phyloP scores from a whole-genome alignment of 1,140 invertebrate genomes.

The Rhizoglyphus robini region DNA sequence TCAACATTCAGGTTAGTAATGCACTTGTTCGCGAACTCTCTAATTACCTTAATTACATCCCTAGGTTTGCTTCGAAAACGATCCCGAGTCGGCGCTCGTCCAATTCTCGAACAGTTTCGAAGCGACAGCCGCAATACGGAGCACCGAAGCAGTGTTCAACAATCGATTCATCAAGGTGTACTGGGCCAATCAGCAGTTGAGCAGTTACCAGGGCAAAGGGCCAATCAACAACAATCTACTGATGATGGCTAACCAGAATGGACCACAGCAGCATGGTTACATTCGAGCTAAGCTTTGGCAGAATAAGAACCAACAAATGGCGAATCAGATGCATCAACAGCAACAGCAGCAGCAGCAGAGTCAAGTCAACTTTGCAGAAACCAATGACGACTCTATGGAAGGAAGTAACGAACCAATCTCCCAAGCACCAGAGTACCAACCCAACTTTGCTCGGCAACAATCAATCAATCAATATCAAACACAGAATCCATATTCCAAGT shows the following conservation, averaged over 20 bases:
- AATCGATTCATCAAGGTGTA: constrained; percentile 50
- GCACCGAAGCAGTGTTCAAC: constrained; percentile 90
- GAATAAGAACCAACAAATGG: constrained; percentile 29
- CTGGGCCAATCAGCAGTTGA: constrained; percentile 43
- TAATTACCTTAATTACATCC: too few species aligned
- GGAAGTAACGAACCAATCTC: too few species aligned
- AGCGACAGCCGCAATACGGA: constrained; percentile 79
- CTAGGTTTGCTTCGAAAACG: constrained; percentile 64
- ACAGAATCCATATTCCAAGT: too few species aligned
- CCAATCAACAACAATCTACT: background rate
- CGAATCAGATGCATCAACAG: constrained; percentile 33
- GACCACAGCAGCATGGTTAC: constrained; percentile 40
- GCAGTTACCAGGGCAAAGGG: background rate
- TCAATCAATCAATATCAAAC: too few species aligned
- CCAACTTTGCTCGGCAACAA: too few species aligned
- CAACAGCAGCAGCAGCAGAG: constrained; percentile 36
- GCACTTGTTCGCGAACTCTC: background rate
- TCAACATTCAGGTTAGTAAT: constrained; percentile 2
- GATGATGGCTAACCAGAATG: constrained; percentile 23
- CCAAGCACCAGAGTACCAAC: too few species aligned
- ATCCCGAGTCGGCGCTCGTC: constrained; percentile 80
- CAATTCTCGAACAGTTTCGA: constrained; percentile 75
- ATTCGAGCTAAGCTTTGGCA: constrained; percentile 27
- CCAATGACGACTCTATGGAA: too few species aligned
- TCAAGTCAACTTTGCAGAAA: too few species aligned